Percentiles rank a stretch among this genome's conserved stretches.
These are phyloP conservation scores for Mobula hypostoma DNA, from an alignment of 2,113 vertebrate genomes.

Conservation along the genomic window DNA sequence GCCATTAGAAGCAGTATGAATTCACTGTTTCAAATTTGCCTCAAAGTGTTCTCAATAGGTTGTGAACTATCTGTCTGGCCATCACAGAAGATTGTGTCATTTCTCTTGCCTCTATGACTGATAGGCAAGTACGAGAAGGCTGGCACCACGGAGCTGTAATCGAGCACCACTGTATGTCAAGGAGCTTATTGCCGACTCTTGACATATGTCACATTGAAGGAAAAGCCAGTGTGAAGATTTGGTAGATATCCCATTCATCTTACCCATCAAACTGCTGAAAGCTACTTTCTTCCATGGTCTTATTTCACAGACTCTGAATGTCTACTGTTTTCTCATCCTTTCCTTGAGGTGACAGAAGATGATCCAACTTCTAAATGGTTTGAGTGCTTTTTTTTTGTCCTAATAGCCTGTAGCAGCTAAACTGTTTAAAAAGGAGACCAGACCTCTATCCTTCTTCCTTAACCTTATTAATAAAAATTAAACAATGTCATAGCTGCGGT, in stretches of 20 bases:
- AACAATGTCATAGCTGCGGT: background rate
- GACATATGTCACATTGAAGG: background rate
- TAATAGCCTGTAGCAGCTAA: background rate
- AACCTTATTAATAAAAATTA: background rate
- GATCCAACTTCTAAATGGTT: background rate
- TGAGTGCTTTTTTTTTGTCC: background rate
- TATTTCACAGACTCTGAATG: background rate
- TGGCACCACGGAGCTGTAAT: background rate
- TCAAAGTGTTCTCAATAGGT: background rate
- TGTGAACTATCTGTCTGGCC: background rate
- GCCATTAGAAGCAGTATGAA: too few species aligned
- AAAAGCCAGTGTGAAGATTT: background rate
- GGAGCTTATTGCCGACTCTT: background rate
- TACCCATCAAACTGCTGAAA: background rate
- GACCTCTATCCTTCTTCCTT: background rate
- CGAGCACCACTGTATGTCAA: background rate
- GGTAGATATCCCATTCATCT: conserved; percentile 8
- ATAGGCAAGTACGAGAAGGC: background rate
- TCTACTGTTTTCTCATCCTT: background rate
- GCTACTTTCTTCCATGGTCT: background rate
- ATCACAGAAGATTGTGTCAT: background rate
- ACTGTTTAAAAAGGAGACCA: background rate
- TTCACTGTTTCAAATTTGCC: background rate
- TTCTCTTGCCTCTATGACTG: background rate
- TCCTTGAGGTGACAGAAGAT: background rate